Evolutionary conservation across 2,113 vertebrate species (phyloP), one percentile per base, ranked within the genome.

Genomic region (Atrichornis clamosus): DNA sequence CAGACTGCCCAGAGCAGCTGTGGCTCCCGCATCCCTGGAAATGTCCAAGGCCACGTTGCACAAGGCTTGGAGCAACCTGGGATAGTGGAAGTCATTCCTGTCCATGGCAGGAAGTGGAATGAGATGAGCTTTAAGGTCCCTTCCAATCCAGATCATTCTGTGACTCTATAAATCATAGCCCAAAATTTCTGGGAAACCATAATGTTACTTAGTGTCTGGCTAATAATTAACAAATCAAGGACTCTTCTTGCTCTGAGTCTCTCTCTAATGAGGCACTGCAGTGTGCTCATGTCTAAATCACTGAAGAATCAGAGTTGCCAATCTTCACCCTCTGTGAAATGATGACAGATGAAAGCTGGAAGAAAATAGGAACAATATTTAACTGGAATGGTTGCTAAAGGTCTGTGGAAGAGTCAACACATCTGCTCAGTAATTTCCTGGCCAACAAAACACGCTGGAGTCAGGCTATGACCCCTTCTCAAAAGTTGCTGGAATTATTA

Each of bases 51-150:
- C 12, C 18, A 19, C 1, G 4, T 2, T 33, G 22, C 15, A 37
- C 0, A 0, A 22, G 8, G 15, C 4, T 62, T 42, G 30, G 35
- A 62, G 7, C 4, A 13, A 1, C 30, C 7, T 62, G 41, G 24
- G 2, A 2, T 13, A 33, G 26, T 23, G 35, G 21, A 37, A 84
- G 6, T 3, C 62, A 6, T 28, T 6, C 7, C 6, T 53, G 10
- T 1, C 21, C 7, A 6, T 8, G 7, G 6, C 3, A 63, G 22
- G 18, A 32, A 6, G 7, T 63, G 18, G 15, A 63, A 33, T 1
- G 18, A 23, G 12, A 33, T 37, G 13, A 28, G 3, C 6, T 56
- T 63, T 76, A 33, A 30, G 1, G 10, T 49, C 10, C 4, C 2
- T 77, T 63, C 35, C 20, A 35, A 63, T 7, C 8, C 26, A 76